Conservation (phyloP, 2,888 invertebrate genomes). For the Dryobota labecula region DNA sequence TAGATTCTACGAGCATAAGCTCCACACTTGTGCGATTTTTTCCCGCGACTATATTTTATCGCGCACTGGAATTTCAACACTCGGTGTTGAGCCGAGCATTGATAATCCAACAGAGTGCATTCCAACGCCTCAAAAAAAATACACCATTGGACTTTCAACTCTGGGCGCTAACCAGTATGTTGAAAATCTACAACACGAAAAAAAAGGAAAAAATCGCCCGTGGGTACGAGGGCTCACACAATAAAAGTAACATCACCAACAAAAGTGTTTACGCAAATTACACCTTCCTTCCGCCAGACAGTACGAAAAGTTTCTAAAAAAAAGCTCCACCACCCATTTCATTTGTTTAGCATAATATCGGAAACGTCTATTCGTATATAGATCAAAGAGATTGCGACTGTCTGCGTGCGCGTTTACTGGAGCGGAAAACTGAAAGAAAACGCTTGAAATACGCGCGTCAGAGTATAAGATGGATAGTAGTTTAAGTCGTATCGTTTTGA, state of each 20-base stretch:
- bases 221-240: too few relatives aligned
- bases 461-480: conserved; percentile 49
- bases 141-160: too few relatives aligned
- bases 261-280: conserved; percentile 27
- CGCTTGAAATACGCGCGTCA: conserved; percentile 69
- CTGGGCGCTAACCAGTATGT: too few relatives aligned
- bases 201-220: too few relatives aligned
- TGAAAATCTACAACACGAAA: too few relatives aligned
- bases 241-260: conserved; percentile 38
- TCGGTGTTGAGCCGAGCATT: too few relatives aligned
- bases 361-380: conserved; percentile 62
- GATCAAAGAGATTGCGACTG: conserved; percentile 76
- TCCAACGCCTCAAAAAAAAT: too few relatives aligned
- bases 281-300: neutral
- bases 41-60: too few relatives aligned
- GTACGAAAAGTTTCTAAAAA: conserved; percentile 27
- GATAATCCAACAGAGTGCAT: too few relatives aligned
- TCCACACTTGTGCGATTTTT: too few relatives aligned
- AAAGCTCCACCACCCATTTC: conserved; percentile 41
- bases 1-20: too few relatives aligned
- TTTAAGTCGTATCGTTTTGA: conserved; percentile 30
- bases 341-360: conserved; percentile 64
- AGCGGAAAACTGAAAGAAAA: conserved; percentile 77
- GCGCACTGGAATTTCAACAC: too few relatives aligned
- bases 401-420: conserved; percentile 67